Conservation (phyloP, 2,888 invertebrate species). For the Megaustenia siamemsis region DNA sequence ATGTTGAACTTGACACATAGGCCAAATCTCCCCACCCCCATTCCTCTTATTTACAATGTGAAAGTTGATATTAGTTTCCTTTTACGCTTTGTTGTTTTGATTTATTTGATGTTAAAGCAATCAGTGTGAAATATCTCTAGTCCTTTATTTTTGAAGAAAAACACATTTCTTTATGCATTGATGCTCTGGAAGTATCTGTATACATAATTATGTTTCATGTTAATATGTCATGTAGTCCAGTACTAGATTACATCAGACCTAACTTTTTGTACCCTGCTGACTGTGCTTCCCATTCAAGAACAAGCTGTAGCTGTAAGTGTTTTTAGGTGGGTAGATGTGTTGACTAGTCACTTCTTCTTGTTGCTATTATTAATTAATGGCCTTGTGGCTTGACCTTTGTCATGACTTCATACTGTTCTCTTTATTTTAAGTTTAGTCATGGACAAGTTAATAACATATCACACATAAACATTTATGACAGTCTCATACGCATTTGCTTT, state of each 20-base stretch:
- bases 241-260: too few species aligned
- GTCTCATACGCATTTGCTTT: too few species aligned
- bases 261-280: background rate
- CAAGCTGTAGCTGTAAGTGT: background rate
- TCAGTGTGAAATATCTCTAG: background rate
- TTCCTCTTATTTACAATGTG: background rate
- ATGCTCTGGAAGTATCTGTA: background rate
- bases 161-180: background rate
- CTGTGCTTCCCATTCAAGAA: background rate
- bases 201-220: slow-evolving; percentile 17
- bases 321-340: background rate
- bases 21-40: too few species aligned
- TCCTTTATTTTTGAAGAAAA: background rate
- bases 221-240: too few species aligned
- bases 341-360: background rate
- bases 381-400: background rate
- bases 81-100: background rate
- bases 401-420: too few species aligned
- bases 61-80: background rate
- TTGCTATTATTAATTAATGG: background rate
- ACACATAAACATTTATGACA: too few species aligned
- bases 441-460: background rate
- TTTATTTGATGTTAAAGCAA: background rate
- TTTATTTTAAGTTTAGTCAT: background rate
- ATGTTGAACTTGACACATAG: too few species aligned